Base-by-base conservation (phyloP, 2,797 vertebrate genomes). In the Menidia menidia region DNA sequence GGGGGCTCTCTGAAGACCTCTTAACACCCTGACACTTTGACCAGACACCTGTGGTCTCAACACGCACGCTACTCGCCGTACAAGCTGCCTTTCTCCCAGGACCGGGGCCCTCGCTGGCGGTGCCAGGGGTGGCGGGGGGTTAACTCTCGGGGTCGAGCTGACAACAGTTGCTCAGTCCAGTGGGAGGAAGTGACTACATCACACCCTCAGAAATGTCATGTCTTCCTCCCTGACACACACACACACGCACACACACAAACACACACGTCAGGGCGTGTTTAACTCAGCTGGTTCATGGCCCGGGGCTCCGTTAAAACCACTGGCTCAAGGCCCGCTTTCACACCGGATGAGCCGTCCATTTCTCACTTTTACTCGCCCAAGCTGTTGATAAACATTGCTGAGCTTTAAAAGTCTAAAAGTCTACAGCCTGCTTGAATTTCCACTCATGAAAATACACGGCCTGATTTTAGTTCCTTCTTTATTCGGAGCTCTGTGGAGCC, bases 101-200 rank as follows among this genome's bases (percentile, higher is more conserved):
- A 92, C 84, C 91, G 86, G 85, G 77, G 86, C 92, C 90, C 91
- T 95, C 93, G 94, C 95, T 95, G 90, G 85, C 89, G 25, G 90
- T 89, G 88, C 86, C 88, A 89, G 82, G 87, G 85, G 89, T 93
- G 91, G 82, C 85, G 68, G 95, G 89, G 94, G 96, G 96, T 97
- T 96, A 97, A 97, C 95, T 92, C 93, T 92, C 88, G 89, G 81
- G 95, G 95, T 96, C 95, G 94, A 91, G 85, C 82, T 94, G 95
- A 96, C 95, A 96, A 95, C 92, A 91, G 91, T 80, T 63, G 75
- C 89, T 94, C 90, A 93, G 94, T 94, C 91, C 92, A 91, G 71
- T 74, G 89, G 91, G 93, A 96, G 94, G 93, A 95, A 95, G 91
- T 94, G 93, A 93, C 92, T 92, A 85, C 91, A 92, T 94, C 83